phyloP scores from a whole-genome alignment of 2,113 vertebrate species.

The Gila orcuttii region DNA sequence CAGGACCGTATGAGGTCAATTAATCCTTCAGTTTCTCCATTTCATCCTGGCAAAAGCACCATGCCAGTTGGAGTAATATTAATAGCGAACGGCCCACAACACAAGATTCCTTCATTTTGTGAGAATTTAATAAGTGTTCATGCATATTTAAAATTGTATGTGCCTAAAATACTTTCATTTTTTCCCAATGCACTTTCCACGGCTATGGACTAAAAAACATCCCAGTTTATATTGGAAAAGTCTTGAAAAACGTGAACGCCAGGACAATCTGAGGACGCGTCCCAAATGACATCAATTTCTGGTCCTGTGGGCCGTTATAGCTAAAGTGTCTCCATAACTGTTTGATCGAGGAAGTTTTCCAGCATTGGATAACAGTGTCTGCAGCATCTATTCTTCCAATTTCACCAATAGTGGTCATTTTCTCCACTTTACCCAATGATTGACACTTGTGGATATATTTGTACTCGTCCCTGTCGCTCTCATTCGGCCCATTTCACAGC shows the following conservation, averaged over 20 bases:
- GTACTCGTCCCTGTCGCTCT: not conserved
- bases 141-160: not conserved
- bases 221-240: not conserved
- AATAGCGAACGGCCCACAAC: not conserved
- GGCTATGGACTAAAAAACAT: not conserved
- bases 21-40: not conserved
- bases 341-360: not conserved
- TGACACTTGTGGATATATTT: constrained; percentile 10
- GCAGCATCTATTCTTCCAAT: not conserved
- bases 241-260: not conserved
- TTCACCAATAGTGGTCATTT: constrained; percentile 1
- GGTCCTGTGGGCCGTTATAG: not conserved
- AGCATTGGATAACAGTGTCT: not conserved
- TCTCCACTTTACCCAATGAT: not conserved
- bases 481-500: not conserved
- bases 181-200: not conserved
- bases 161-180: not conserved
- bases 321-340: not conserved
- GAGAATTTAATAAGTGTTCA: not conserved
- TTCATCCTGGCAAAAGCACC: not conserved
- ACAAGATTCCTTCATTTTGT: not conserved
- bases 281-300: not conserved
- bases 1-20: not conserved
- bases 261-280: not conserved
- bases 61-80: not conserved